Evolutionary conservation across 2,113 vertebrate genomes (phyloP).

Genomic region (Anarhynchus alexandrinus): DNA sequence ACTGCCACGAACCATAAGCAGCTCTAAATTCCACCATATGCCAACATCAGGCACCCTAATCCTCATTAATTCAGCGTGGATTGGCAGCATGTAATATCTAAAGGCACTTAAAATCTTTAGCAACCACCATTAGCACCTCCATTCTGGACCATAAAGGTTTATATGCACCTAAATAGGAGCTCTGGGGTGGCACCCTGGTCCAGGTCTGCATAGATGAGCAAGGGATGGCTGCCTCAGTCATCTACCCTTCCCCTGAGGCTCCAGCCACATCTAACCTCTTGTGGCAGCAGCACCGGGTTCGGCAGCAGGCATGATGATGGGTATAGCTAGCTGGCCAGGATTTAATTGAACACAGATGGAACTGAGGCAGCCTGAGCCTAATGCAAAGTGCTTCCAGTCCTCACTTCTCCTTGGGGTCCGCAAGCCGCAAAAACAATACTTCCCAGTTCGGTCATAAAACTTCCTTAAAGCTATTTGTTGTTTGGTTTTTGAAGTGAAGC

Average conservation of each 20-base stretch:
- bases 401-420: neutral
- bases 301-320: neutral
- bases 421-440: neutral
- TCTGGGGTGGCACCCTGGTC: neutral
- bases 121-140: neutral
- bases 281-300: neutral
- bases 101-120: neutral
- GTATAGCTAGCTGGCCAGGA: neutral
- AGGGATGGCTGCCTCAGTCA: neutral
- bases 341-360: conserved; percentile 29
- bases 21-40: neutral
- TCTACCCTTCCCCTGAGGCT: neutral
- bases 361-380: neutral
- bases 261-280: neutral
- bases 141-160: neutral
- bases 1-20: neutral
- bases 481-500: neutral
- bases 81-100: neutral
- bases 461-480: conserved; percentile 12
- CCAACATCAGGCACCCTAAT: neutral
- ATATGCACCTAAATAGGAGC: neutral
- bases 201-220: neutral
- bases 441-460: neutral
- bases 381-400: neutral
- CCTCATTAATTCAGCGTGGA: neutral